Evolutionary conservation across 1,140 invertebrate species (phyloP).

Genomic region (Drosophila albomicans): DNA sequence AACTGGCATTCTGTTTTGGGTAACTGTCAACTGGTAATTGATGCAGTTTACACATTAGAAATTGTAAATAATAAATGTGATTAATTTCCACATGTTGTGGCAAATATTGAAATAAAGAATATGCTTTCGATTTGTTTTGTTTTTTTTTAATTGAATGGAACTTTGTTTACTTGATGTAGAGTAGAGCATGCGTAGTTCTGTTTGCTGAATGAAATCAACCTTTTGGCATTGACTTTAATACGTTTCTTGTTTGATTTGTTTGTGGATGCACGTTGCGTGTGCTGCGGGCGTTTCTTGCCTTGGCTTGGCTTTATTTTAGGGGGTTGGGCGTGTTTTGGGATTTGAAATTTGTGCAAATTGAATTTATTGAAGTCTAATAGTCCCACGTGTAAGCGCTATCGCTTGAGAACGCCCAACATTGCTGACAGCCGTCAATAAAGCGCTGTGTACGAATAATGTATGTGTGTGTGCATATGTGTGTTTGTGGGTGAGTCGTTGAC

Average conservation of each 20-base stretch:
- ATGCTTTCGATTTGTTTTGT: background rate
- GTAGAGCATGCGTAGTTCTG: slow-evolving; percentile 18
- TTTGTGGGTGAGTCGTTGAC: slow-evolving; percentile 62
- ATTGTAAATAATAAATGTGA: slow-evolving; percentile 4
- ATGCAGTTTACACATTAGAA: slow-evolving; percentile 4
- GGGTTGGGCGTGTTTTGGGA: slow-evolving; percentile 54
- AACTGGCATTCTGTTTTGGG: background rate
- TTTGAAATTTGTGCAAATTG: slow-evolving; percentile 82
- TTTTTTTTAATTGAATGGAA: slow-evolving; percentile 6
- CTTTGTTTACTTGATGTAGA: background rate
- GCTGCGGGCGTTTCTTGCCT: slow-evolving; percentile 58
- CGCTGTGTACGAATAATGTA: slow-evolving; percentile 1
- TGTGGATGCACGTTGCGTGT: slow-evolving; percentile 76
- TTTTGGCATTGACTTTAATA: slow-evolving; percentile 28
- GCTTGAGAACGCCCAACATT: slow-evolving; percentile 50
- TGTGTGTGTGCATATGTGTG: slow-evolving; percentile 17
- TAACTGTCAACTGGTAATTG: slow-evolving; percentile 1
- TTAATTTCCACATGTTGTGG: slow-evolving; percentile 7
- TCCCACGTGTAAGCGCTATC: slow-evolving; percentile 67
- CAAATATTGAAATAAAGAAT: slow-evolving; percentile 16
- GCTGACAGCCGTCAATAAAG: slow-evolving; percentile 63
- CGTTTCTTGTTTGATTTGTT: slow-evolving; percentile 74
- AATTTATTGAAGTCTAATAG: slow-evolving; percentile 83
- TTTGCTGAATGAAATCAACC: background rate
- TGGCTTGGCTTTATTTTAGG: slow-evolving; percentile 11